phyloP scores from a whole-genome alignment of 2,113 vertebrate genomes.

The Oreochromis tanganicae region DNA sequence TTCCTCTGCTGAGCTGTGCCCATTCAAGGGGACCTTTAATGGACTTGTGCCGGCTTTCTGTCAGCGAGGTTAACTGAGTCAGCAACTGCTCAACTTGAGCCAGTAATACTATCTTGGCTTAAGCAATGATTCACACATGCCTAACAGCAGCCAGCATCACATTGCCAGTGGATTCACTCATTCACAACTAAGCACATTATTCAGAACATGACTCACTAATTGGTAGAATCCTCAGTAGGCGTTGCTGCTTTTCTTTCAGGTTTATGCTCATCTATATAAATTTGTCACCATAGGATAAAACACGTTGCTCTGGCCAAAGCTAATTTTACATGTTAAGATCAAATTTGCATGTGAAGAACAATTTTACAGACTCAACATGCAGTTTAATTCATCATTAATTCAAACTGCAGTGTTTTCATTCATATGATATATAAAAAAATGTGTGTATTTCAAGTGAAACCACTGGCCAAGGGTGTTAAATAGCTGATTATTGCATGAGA shows the following conservation, averaged over 20 bases:
- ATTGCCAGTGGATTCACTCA: constrained; percentile 2
- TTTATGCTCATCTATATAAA: background rate
- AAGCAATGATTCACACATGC: constrained; percentile 29
- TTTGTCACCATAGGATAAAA: background rate
- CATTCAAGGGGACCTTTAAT: constrained; percentile 46
- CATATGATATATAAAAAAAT: background rate
- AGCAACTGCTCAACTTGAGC: constrained; percentile 19
- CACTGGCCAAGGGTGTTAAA: background rate
- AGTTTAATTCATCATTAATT: background rate
- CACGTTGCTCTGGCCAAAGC: background rate
- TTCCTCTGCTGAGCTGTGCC: constrained; percentile 16
- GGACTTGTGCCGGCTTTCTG: constrained; percentile 30
- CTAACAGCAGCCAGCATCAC: background rate
- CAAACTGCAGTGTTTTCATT: background rate
- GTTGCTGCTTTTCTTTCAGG: background rate
- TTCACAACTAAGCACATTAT: constrained; percentile 11
- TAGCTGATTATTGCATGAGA: background rate
- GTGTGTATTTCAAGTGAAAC: background rate
- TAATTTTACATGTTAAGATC: background rate
- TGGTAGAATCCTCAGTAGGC: background rate
- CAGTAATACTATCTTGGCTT: background rate
- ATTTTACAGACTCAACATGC: background rate
- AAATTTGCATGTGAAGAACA: background rate
- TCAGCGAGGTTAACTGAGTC: constrained; percentile 41
- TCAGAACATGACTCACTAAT: constrained; percentile 31